Evolutionary conservation across 2,797 vertebrate genomes (phyloP), one percentile per base, ranked within the genome.

Genomic region (Orestias chungarensis): DNA sequence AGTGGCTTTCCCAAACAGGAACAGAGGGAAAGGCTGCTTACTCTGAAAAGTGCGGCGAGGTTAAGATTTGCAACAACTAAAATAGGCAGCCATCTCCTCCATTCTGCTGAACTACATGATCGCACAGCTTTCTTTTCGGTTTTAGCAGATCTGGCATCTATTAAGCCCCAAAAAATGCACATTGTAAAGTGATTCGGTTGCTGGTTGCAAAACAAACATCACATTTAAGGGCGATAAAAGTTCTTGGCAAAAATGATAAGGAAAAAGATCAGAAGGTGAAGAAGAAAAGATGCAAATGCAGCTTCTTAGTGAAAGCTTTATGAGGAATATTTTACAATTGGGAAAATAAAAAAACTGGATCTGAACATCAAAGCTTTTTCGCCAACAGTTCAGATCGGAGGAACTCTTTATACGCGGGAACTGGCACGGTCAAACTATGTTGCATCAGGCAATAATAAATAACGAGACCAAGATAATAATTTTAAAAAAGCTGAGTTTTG

Each of bases 41-140:
- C 55, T 9, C 3, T 46, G 47, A 74, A 52, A 70, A 64, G 44
- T 71, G 79, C 67, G 50, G 59, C n/a, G 70, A 69, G 55, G 61
- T 66, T 64, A 8, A 77, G 42, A 49, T 79, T 74, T 73, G 33
- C 66, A 62, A 9, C 29, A 66, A 70, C 42, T 71, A 62, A 81
- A 79, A 76, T 31, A 68, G 81, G 40, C 35, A 76, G 38, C 55
- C 3, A 17, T 76, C 64, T 66, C 2, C 18, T 44, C 61, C 42
- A 9, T 44, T 69, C 44, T 11, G 52, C 40, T 64, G 33, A 42
- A 52, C 49, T 20, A 38, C n/a, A n/a, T 54, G 47, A 20, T 75
- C 27, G 29, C 38, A 66, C 66, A 40, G 57, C 11, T 33, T 3
- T 6, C n/a, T 62, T 52, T 10, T 17, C 59, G 47, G 9, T 35